Evolutionary conservation across 2,113 vertebrate species (phyloP), one percentile per base, ranked within the genome.

Genomic region (Tenebrosternarchus preto): DNA sequence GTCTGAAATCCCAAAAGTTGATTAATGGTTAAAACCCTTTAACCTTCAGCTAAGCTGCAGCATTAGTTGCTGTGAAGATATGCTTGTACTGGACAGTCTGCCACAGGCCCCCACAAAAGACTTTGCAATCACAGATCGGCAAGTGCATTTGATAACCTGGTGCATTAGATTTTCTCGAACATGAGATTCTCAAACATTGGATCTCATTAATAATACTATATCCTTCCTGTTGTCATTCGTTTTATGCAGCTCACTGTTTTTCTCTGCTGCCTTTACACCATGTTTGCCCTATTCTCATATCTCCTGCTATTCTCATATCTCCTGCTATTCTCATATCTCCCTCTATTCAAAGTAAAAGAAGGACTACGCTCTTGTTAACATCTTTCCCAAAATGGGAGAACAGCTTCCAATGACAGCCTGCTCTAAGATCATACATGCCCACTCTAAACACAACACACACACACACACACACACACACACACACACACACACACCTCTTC

Each of bases 11-110:
- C 33, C 29, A 33, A 33, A 17, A 0, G 8, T 12, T 27, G 29
- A 27, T 17, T 17, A 64, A 64, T 25, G 15, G 15, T 31, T 4
- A 31, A 31, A 66, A 33, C 29, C 63, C 20, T 4, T 66, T 66
- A 66, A 33, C 25, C 29, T 22, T 73, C 7, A 50, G 56, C 56
- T 66, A 67, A 66, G 73, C 60, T 43, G 60, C 22, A 66, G 60
- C 46, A 67, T 67, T 80, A 80, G 59, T 80, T 80, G 22, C 31
- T 24, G 72, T 56, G 43, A 29, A 7, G 46, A 80, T 73, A 80
- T 29, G 20, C 36, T 64, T 66, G 16, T 31, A 39, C n/a, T 59
- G 8, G 33, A 59, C 64, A 9, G 8, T 63, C 17, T 20, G 6
- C 64, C 71, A n/a, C 55, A 8, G 3, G 16, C 24, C 56, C 56